Conservation (phyloP, 2,113 vertebrate species). For the Struthio camelus region DNA sequence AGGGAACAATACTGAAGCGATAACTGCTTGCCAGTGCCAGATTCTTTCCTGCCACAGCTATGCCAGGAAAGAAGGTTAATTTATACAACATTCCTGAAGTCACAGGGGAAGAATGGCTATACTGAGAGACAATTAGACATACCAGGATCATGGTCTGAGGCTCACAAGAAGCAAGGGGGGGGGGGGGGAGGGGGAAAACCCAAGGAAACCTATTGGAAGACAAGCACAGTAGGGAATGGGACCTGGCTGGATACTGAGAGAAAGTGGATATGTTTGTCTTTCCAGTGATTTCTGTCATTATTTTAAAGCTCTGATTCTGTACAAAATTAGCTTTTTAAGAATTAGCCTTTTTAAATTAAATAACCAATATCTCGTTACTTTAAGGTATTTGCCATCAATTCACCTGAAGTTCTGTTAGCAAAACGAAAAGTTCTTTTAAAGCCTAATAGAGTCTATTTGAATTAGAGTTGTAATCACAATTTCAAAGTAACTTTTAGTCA, state of each 20-base stretch:
- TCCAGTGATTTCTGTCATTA: not conserved
- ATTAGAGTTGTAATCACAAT: not conserved
- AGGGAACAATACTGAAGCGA: not conserved
- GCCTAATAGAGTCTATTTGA: not conserved
- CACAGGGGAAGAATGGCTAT: not conserved
- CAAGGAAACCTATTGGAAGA: not conserved
- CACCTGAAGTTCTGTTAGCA: not conserved
- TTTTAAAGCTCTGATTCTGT: not conserved
- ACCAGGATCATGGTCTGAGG: not conserved
- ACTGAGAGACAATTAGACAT: not conserved
- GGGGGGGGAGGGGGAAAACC: not conserved
- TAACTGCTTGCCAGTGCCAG: not conserved
- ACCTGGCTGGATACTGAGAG: not conserved
- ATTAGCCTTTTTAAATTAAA: not conserved
- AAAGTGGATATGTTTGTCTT: not conserved
- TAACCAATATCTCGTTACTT: not conserved
- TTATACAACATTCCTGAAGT: slow-evolving; percentile 34
- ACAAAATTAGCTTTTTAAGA: not conserved
- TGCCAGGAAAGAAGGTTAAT: slow-evolving; percentile 14
- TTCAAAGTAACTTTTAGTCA: not conserved
- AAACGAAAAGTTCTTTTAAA: not conserved
- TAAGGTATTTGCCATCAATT: not conserved
- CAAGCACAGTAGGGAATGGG: not conserved
- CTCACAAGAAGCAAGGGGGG: not conserved
- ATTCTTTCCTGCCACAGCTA: slow-evolving; percentile 18